phyloP scores from a whole-genome alignment of 2,113 vertebrate species.

The Gavialis gangeticus region DNA sequence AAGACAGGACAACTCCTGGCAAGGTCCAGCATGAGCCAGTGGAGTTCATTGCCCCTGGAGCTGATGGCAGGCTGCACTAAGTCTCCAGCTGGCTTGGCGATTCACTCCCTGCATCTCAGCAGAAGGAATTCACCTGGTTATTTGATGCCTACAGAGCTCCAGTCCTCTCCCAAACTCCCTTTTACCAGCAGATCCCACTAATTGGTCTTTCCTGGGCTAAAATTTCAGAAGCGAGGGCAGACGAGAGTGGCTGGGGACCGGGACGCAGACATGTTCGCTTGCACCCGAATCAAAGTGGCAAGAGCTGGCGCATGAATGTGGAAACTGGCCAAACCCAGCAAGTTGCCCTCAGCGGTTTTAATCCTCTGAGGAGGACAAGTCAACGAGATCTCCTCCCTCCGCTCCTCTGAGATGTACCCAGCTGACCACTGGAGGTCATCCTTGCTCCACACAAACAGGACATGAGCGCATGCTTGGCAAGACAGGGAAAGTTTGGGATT shows the following conservation, averaged over 20 bases:
- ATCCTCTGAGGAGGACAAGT: background rate
- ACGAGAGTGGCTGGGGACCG: rapidly evolving
- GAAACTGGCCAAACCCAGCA: background rate
- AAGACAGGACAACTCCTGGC: too few species aligned
- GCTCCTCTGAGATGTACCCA: background rate
- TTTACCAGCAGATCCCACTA: background rate
- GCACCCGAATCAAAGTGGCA: background rate
- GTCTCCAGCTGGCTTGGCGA: background rate
- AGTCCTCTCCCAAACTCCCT: background rate
- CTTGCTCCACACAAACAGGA: slow-evolving; percentile 16
- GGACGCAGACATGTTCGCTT: background rate
- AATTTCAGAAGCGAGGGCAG: background rate
- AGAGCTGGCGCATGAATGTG: background rate
- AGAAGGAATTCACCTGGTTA: background rate
- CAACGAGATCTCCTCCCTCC: too few species aligned
- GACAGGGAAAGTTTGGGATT: background rate
- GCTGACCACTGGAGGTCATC: slow-evolving; percentile 66
- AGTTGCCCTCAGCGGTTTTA: background rate
- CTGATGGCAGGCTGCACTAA: rapidly evolving
- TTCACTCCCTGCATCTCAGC: background rate
- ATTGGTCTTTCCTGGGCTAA: background rate
- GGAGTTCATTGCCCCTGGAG: too few species aligned
- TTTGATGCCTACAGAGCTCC: rapidly evolving
- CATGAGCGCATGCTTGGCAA: rapidly evolving
- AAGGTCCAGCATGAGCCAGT: too few species aligned